Base-by-base conservation (phyloP, 1,140 invertebrate species). In the Bombus turneri region DNA sequence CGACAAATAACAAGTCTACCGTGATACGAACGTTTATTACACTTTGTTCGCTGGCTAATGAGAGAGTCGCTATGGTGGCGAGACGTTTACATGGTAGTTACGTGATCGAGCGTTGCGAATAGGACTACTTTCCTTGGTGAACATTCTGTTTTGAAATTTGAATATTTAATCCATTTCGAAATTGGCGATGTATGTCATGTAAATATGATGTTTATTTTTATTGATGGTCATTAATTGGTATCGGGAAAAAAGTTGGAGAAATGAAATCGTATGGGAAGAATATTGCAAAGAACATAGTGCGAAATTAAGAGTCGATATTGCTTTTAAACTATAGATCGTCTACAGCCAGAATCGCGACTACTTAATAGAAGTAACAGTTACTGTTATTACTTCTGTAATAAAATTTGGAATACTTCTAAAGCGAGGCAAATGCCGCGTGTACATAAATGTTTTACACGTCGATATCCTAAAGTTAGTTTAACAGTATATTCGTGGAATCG, bases 11-110 rank as follows among this genome's bases (percentile, higher is more conserved):
- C 74, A 34, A 77, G 34, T 53, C 34, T 28, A 15, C 25, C 43
- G 62, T 22, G 77, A 79, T 79, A 78, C 15, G 57, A 10, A 78
- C 37, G 57, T 64, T 78, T 43, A 64, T 64, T 62, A 78, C 64
- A 34, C 43, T 62, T 41, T 64, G n/a, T 43, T 64, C 53, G 34
- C 9, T 28, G 12, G 53, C 5, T 64, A 15, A 59, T 77, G 57
- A 76, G 15, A 37, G 15, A 25, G 28, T 12, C 0, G 12, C 12
- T 22, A 10, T 47, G 15, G 43, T 75, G 10, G n/a, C 41, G 9
- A 6, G 28, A 12, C 39, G 25, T n/a, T 73, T 8, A n/a, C 15
- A 13, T 41, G 25, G 8, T 31, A 53, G 47, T 41, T 8, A 8
- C 15, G 43, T 34, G n/a, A 31, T 43, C 41, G 18, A 31, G 9